Base-by-base conservation (phyloP, 2,113 vertebrate species). In the Zeus faber region DNA sequence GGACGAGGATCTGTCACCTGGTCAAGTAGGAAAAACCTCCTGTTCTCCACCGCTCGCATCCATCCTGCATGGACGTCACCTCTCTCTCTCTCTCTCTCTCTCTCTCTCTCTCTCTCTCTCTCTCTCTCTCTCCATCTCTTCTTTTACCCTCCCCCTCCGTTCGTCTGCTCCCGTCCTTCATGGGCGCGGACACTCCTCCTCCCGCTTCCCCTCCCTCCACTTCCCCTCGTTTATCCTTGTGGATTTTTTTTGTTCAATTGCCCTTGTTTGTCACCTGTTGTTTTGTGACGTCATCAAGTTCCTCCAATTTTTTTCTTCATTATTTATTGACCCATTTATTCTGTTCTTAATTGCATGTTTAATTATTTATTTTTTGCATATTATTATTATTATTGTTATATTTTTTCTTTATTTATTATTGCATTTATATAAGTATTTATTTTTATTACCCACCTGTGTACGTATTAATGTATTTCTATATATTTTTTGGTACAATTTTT, bases 1-100 rank as follows among this genome's bases (percentile, higher is more conserved):
- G 76, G 25, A 85, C 81, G 1, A 80, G 56, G 62, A 91, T 89
- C 53, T 91, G 89, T 59, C 87, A 90, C 57, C 87, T 92, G 2
- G 75, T 92, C 39, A 90, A 88, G 90, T 92, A 87, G 21, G 33
- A 9, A 18, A 45, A 7, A 8, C 16, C 58, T 18, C 49, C 23
- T 20, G 0, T 46, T 23, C 6, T 54, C 24, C 16, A 40, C n/a
- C 39, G 2, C 16, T 17, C 14, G 14, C 39, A 41, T n/a, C 3
- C 18, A 22, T 46, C 13, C 18, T 22, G 20, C 8, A 10, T 23
- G 8, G 1, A 23, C n/a, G 2, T 31, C 10, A 25, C 24, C 27
- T 29, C 43, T 47, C 25, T 13, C 23, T 17, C 4, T 40, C 29
- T 48, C 27, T 18, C 17, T 16, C n/a, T 13, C 5, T 25, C 23